These are phyloP conservation scores for Orchestia grillus DNA, from an alignment of 1,140 invertebrate genomes.

Conservation along the genomic window DNA sequence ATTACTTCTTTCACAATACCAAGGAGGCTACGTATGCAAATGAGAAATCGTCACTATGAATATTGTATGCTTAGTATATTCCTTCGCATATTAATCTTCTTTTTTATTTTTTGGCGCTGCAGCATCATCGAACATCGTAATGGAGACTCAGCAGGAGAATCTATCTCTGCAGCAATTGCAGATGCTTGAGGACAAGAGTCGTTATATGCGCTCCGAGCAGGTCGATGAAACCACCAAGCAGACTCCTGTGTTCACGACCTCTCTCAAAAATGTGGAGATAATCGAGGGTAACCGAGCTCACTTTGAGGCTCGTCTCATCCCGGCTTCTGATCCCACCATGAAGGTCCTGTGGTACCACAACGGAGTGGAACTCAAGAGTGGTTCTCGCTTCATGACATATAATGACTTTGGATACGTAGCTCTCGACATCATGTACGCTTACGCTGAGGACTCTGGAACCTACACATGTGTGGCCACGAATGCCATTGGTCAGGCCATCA, in stretches of 20 bases:
- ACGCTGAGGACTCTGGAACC: constrained; percentile 91
- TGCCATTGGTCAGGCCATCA: constrained; percentile 87
- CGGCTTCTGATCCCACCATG: constrained; percentile 95
- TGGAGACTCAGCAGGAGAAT: constrained; percentile 85
- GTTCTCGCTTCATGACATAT: constrained; percentile 82
- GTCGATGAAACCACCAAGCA: constrained; percentile 88
- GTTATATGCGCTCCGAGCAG: constrained; percentile 80
- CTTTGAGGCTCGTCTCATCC: constrained; percentile 95
- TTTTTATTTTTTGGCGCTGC: constrained; percentile 37
- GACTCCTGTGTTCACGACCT: constrained; percentile 90
- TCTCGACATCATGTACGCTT: constrained; percentile 89
- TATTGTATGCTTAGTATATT: not conserved
- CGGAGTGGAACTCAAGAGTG: constrained; percentile 85
- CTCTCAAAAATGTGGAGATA: constrained; percentile 90
- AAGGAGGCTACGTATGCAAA: not conserved
- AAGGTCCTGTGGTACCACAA: constrained; percentile 99
- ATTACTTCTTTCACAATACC: not conserved
- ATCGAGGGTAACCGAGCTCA: constrained; percentile 96
- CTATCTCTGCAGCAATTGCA: constrained; percentile 86
- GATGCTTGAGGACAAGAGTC: constrained; percentile 85
- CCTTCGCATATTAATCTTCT: not conserved
- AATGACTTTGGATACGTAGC: constrained; percentile 96
- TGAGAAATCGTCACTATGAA: too few species aligned
- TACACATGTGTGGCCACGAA: constrained; percentile 92
- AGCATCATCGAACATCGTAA: constrained; percentile 76